A percentile compares a stretch with the other conserved stretches of the same genome.
Evolutionary conservation across 1,140 invertebrate genomes (phyloP).

Genomic region (Coptotermes formosanus): DNA sequence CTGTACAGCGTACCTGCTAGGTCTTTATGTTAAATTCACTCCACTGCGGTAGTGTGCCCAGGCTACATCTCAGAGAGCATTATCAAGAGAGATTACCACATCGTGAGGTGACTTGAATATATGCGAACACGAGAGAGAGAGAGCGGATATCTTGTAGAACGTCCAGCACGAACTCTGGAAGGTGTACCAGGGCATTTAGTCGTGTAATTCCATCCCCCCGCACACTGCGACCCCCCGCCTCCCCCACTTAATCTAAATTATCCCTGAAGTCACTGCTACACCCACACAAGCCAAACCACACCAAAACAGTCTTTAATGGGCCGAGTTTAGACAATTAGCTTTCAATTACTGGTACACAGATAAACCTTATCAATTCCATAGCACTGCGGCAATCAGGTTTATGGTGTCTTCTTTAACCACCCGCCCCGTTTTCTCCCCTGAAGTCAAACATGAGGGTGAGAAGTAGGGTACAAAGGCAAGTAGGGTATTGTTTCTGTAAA

Average conservation of each 20-base stretch:
- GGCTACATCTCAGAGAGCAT: not conserved
- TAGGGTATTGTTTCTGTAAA: constrained; percentile 2
- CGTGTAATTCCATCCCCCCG: not conserved
- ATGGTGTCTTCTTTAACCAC: constrained; percentile 5
- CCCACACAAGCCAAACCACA: not conserved
- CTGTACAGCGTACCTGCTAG: too few relatives aligned
- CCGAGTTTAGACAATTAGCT: constrained; percentile 11
- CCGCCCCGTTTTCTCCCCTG: not conserved
- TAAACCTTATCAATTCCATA: constrained; percentile 19
- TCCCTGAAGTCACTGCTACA: not conserved
- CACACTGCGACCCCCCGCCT: not conserved
- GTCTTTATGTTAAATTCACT: too few relatives aligned
- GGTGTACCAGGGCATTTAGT: constrained; percentile 8
- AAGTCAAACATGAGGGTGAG: constrained; percentile 10
- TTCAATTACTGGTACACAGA: not conserved
- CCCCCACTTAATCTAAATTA: constrained; percentile 10
- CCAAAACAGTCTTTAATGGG: constrained; percentile 15
- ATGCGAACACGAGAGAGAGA: not conserved
- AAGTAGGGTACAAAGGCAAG: not conserved
- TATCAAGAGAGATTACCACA: constrained; percentile 16
- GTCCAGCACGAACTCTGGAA: not conserved
- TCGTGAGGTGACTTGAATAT: not conserved
- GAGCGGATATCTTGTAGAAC: not conserved
- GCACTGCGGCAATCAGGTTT: not conserved
- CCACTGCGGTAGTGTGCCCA: too few relatives aligned